Base-by-base conservation (phyloP, 2,113 vertebrate species). In the Cisticola juncidis region DNA sequence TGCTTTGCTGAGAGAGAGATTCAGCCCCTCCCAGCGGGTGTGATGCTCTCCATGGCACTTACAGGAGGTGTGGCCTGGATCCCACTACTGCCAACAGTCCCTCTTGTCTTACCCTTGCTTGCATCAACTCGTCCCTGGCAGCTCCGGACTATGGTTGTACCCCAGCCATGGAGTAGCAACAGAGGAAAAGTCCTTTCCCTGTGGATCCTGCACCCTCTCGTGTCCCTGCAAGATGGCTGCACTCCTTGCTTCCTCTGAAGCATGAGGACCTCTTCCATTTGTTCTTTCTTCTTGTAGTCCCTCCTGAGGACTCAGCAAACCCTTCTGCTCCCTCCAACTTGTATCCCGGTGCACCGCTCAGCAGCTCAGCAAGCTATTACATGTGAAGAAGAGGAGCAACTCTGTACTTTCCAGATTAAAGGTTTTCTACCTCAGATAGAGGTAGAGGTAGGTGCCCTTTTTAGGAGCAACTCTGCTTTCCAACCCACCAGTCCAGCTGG, bases 311-410 rank as follows among this genome's bases (percentile, higher is more conserved):
- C 11, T 69, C 0, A 25, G 45, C 29, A 73, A 5, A 19, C 2
- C 3, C 5, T 21, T 69, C 20, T 60, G 33, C 8, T 3, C 4
- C 5, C 8, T 62, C n/a, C 36, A 35, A 9, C 4, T 9, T 0
- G 0, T 0, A 1, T 29, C 9, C 9, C 20, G 5, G 14, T 2
- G 4, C 23, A 47, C n/a, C 6, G 11, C 5, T 10, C 6, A 0
- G 0, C 11, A 38, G 10, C 16, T 72, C 14, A 3, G 25, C 33
- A 45, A 51, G 12, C 11, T 58, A 3, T 28, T 48, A 33, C 26
- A 26, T 2, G 2, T 19, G 40, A 35, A 5, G 11, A 60, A 23
- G 15, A 56, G 14, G 2, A 36, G 9, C 9, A 45, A 5, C 13
- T 35, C 12, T 14, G 3, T 11, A 22, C 65, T 45, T 36, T 42